phyloP scores from a whole-genome alignment of 64 coral and sea anemone genomes.

The Exaiptasia diaphana region DNA sequence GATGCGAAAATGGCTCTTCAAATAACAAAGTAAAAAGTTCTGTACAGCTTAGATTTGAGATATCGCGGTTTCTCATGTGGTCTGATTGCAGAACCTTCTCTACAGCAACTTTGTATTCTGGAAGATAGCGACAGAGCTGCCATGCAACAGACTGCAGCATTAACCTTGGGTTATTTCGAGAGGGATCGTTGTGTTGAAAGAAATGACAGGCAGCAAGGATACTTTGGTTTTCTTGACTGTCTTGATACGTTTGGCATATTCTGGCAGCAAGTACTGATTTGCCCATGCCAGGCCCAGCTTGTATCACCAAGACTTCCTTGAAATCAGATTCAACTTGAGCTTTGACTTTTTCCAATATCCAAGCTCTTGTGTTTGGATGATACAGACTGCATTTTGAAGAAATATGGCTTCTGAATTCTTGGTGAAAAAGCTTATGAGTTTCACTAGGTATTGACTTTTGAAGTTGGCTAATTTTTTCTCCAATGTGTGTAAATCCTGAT shows the following conservation, averaged over 20 bases:
- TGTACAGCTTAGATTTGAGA: constrained; percentile 15
- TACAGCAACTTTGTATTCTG: constrained; percentile 21
- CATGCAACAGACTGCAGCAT: constrained; percentile 55
- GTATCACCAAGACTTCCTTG: constrained; percentile 16
- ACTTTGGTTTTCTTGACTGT: not conserved
- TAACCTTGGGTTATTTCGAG: constrained; percentile 38
- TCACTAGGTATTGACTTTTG: no score
- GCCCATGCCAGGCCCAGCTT: constrained; percentile 44
- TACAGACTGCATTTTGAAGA: not conserved
- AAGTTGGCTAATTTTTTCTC: no score
- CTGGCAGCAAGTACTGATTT: constrained; percentile 55
- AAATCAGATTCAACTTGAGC: not conserved
- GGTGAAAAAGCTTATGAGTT: not conserved
- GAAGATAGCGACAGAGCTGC: constrained; percentile 31
- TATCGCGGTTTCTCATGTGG: not conserved
- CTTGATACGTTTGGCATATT: constrained; percentile 22
- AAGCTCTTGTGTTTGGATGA: not conserved
- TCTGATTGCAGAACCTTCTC: constrained; percentile 31
- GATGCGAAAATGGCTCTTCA: constrained; percentile 18
- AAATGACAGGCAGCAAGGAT: constrained; percentile 48
- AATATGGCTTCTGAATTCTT: not conserved
- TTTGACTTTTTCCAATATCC: not conserved
- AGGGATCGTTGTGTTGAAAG: constrained; percentile 38
- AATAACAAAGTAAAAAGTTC: constrained; percentile 45
- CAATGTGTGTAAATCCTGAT: no score